Conservation (phyloP, 2,888 invertebrate genomes). For the Ceriagrion tenellum region DNA sequence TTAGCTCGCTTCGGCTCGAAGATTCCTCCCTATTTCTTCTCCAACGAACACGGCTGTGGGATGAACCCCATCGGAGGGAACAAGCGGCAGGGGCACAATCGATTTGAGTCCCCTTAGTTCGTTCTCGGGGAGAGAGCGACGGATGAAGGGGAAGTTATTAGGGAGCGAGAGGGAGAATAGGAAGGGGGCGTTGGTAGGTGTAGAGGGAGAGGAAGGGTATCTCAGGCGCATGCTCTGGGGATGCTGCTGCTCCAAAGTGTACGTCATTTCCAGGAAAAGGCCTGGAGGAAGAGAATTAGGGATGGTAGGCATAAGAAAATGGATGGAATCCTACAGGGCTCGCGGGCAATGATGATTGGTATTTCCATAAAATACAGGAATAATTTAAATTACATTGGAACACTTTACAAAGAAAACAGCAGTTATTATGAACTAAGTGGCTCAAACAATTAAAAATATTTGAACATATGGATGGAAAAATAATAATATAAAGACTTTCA, state of each 20-base stretch:
- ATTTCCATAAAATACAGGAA: neutral
- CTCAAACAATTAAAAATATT: neutral
- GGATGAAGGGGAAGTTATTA: constrained; percentile 34
- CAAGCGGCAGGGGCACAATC: constrained; percentile 61
- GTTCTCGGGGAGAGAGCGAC: constrained; percentile 45
- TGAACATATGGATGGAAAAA: neutral
- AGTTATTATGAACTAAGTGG: neutral
- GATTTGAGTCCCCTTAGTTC: constrained; percentile 58
- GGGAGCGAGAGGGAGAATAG: constrained; percentile 36
- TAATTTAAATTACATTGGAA: neutral
- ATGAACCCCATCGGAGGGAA: constrained; percentile 62
- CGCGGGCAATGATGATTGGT: neutral
- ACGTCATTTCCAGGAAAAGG: constrained; percentile 63
- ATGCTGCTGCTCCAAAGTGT: constrained; percentile 59
- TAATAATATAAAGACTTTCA: neutral
- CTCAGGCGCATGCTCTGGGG: constrained; percentile 65
- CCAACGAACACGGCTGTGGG: constrained; percentile 50
- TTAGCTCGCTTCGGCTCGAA: neutral
- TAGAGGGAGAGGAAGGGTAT: constrained; percentile 56
- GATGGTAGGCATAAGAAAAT: neutral
- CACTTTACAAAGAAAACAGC: neutral
- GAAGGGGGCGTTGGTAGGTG: constrained; percentile 41
- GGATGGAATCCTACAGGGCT: neutral
- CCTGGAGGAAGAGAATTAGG: constrained; percentile 43
- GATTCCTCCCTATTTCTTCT: constrained; percentile 40